These are phyloP conservation scores for Ellobius talpinus DNA, from an alignment of 2,113 vertebrate species.

Conservation along the genomic window DNA sequence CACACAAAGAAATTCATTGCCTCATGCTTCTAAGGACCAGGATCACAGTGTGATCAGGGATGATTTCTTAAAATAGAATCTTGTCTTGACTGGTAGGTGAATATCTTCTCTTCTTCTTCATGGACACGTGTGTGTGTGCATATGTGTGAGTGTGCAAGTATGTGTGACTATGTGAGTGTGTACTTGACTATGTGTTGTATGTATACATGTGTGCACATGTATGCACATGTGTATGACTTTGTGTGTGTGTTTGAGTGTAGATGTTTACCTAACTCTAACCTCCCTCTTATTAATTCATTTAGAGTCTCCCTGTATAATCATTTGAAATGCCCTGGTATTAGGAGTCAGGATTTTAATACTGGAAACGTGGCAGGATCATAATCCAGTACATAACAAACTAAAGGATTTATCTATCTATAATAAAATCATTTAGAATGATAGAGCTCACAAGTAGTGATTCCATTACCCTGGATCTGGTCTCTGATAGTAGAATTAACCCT, in stretches of 20 bases:
- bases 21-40: too few relatives aligned
- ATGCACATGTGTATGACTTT: neutral
- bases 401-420: neutral
- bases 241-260: neutral
- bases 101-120: neutral
- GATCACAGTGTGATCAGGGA: neutral
- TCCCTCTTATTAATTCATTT: neutral
- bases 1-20: too few relatives aligned
- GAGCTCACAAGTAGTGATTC: neutral
- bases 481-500: neutral
- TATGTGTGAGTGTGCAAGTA: neutral
- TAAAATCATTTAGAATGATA: neutral
- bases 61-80: neutral
- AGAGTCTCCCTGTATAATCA: neutral
- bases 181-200: too few relatives aligned
- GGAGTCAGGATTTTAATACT: neutral
- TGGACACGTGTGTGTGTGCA: neutral
- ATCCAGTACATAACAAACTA: neutral
- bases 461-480: neutral
- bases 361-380: neutral
- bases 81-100: neutral
- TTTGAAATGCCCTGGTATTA: neutral
- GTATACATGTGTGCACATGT: neutral
- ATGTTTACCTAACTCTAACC: neutral
- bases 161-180: neutral